These are phyloP conservation scores for Paracyprichromis sp. DNA, from an alignment of 2,113 vertebrate genomes.

Conservation along the genomic window DNA sequence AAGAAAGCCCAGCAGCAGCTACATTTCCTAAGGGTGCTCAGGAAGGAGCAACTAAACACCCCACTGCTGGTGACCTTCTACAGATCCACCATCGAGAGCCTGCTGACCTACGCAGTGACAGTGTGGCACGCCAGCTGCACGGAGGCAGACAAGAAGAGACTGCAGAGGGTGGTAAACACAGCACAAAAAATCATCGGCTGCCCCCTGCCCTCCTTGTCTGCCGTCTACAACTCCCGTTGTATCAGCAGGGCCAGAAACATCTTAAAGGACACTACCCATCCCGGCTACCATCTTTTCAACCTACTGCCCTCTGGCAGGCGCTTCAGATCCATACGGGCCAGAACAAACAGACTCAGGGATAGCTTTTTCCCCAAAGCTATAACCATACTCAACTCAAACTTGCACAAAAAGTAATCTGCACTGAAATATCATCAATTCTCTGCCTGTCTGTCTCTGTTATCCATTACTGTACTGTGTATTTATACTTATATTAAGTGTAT, in stretches of 20 bases:
- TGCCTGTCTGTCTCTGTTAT: neutral
- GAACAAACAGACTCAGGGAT: neutral
- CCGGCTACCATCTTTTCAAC: neutral
- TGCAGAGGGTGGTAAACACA: neutral
- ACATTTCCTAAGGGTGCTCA: accelerated
- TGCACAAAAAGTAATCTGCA: neutral
- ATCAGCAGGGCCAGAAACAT: neutral
- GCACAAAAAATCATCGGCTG: neutral
- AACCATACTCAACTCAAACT: neutral
- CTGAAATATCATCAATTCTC: neutral
- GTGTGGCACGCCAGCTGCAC: neutral
- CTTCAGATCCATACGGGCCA: neutral
- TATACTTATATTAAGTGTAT: neutral
- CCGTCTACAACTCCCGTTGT: neutral
- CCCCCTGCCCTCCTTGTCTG: neutral
- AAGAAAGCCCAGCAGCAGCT: neutral
- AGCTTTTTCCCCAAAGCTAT: neutral
- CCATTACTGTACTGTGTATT: neutral
- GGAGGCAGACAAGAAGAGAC: neutral
- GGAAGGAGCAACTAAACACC: neutral
- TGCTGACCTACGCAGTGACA: neutral
- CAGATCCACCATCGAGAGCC: neutral
- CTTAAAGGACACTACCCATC: neutral
- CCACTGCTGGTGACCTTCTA: accelerated
- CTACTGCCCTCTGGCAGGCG: neutral